These are phyloP conservation scores for Ciona savignyi DNA, from an alignment of 23 tunicate species.

Conservation along the genomic window DNA sequence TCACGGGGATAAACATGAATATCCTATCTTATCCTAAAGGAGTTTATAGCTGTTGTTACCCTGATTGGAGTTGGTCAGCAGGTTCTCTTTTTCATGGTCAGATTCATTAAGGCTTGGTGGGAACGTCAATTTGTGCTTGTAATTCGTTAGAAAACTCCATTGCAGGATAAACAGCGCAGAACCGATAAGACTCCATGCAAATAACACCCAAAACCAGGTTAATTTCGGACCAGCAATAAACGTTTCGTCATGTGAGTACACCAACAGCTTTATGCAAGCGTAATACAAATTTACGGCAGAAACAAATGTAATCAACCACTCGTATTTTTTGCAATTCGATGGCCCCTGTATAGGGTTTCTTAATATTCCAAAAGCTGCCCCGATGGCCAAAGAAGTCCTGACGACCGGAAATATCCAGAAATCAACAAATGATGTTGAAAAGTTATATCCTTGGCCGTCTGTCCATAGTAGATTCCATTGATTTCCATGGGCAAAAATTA, in stretches of 20 bases:
- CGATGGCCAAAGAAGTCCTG: constrained; percentile 18
- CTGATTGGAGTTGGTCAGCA: constrained; percentile 3
- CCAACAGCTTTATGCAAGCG: constrained; percentile 33
- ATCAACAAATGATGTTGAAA: no score
- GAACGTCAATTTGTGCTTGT: not conserved
- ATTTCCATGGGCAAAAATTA: no score
- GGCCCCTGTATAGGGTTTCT: constrained; percentile 35
- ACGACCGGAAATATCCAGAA: no score
- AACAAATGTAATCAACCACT: not conserved
- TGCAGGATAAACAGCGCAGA: constrained; percentile 4
- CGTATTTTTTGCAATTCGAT: not conserved
- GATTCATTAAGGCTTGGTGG: not conserved
- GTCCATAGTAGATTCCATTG: no score
- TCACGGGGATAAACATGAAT: no score
- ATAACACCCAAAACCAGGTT: constrained; percentile 52
- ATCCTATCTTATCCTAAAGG: no score
- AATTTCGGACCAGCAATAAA: constrained; percentile 16
- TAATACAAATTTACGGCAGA: constrained; percentile 20
- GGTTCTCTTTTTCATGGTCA: not conserved
- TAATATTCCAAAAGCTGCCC: constrained; percentile 35
- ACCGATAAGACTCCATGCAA: constrained; percentile 35
- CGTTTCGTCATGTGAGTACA: constrained; percentile 26
- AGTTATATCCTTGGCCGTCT: no score
- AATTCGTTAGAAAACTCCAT: not conserved
- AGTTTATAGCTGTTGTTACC: no score